Evolutionary conservation across 2,797 vertebrate genomes (phyloP), one percentile per base, ranked within the genome.

Genomic region (Myotis pilosus): DNA sequence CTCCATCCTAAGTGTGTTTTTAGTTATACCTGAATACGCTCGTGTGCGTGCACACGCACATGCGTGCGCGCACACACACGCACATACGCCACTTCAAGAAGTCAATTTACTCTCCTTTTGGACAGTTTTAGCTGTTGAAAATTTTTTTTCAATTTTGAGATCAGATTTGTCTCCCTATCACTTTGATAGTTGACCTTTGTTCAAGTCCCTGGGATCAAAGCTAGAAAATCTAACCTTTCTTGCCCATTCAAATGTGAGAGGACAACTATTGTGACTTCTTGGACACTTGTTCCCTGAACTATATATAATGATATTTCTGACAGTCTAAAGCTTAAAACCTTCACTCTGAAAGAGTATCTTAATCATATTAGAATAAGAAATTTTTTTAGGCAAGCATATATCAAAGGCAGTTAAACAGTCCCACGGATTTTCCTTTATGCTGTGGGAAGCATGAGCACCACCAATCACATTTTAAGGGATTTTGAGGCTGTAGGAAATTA

Each of bases 151-250:
- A 62, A 66, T 91, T 72, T 89, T 72, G 38, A 89, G 33, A 76
- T 81, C 2, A 74, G 28, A 23, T 79, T 22, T 66, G 2, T 83
- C 15, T 82, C 20, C 23, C 1, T 87, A 15, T 80, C 89, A 83
- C 17, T 72, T 93, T 79, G 69, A 69, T 30, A 89, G 0, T 49
- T 92, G 16, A 17, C 8, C 28, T 92, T 89, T 55, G 47, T 84
- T 95, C 17, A 92, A 84, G 25, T 1, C 2, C 20, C 41, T 90
- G n/a, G 38, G 55, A 89, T 81, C 62, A 85, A 74, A 93, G 17
- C 41, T 47, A 89, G 44, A 85, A 92, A 94, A 79, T 49, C 16
- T 23, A 41, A 82, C 41, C 8, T 86, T 89, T 94, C 66, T 89
- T 93, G 11, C 2, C 3, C 8, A 71, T 51, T 89, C 41, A 71